A percentile compares a stretch with the other conserved stretches of the same genome.
These are phyloP conservation scores for Microtus ochrogaster DNA, from an alignment of 2,113 vertebrate genomes.

Conservation along the genomic window DNA sequence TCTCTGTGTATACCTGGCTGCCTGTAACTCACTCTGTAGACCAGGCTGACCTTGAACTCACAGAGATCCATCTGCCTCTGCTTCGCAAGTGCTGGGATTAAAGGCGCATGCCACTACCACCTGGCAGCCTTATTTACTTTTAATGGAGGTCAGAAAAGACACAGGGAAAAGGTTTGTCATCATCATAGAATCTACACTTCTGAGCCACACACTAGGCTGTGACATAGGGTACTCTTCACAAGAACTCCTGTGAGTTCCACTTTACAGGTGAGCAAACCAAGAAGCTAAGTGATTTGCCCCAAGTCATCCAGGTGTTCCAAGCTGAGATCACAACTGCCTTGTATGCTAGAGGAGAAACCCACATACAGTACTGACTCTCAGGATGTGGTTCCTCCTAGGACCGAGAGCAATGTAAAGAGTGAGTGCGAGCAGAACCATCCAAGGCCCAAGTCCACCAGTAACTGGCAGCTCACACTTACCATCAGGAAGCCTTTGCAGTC, in stretches of 20 bases:
- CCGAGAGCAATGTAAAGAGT: neutral
- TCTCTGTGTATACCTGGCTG: neutral
- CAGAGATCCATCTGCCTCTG: neutral
- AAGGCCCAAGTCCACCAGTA: rapidly evolving
- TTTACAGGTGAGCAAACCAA: neutral
- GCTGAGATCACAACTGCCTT: neutral
- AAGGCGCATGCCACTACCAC: neutral
- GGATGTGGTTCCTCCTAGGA: neutral
- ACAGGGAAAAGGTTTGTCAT: neutral
- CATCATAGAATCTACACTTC: neutral
- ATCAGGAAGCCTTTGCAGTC: slow-evolving; percentile 92
- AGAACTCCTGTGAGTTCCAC: neutral
- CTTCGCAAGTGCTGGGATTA: neutral
- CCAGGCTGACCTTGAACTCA: neutral
- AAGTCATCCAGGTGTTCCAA: neutral
- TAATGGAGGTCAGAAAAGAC: neutral
- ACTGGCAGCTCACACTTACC: slow-evolving; percentile 74
- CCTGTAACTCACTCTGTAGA: neutral
- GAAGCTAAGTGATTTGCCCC: neutral
- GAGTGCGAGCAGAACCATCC: neutral
- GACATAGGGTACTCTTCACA: neutral
- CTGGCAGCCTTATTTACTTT: neutral
- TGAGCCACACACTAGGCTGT: neutral
- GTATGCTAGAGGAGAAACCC: neutral
- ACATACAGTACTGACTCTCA: neutral